Base-by-base conservation (phyloP, 2,888 invertebrate genomes). In the Troides oblongomaculatus region DNA sequence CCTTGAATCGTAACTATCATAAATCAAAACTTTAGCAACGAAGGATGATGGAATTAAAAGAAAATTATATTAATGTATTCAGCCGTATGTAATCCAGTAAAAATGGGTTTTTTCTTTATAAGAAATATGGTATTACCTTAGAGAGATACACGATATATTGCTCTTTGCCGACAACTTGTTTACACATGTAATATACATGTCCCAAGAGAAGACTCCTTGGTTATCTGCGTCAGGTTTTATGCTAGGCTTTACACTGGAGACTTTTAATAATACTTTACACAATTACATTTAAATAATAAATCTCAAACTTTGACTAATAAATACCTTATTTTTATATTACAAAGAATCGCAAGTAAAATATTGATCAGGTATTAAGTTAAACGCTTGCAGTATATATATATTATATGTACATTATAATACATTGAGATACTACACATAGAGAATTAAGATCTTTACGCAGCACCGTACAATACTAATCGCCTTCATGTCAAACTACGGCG, bases 151-250 rank as follows among this genome's bases (percentile, higher is more conserved):
- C 64, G 64, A 64, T 64, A 64, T 64, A 64, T 64, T 23, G 43
- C 57, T 64, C 58, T 64, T 64, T 43, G 21, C 56, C 36, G 57
- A 58, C 57, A 64, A 58, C 58, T 64, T 58, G 64, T 58, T 64
- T 64, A 64, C 64, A 64, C 64, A 43, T 64, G 64, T 64, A 58
- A 58, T 64, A 64, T 58, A 58, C 58, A 64, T 64, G 36, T 58
- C 64, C 36, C 64, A 10, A 12, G 58, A 57, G 64, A 39, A 23
- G 21, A 58, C 23, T 4, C 43, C 58, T 43, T 23, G 12, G 57
- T 23, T 23, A 50, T 57, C 23, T 57, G 8, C n/a, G 21, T 21
- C n/a, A 23, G 25, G 23, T 58, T 58, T 58, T 53, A 53, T n/a
- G 53, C 18, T 23, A 23, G 23, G 57, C 57, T n/a, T 53, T 53